Percentiles rank a stretch among this genome's conserved stretches.
phyloP scores from a whole-genome alignment of 2,797 vertebrate genomes.

The Leucoraja ocellata region DNA sequence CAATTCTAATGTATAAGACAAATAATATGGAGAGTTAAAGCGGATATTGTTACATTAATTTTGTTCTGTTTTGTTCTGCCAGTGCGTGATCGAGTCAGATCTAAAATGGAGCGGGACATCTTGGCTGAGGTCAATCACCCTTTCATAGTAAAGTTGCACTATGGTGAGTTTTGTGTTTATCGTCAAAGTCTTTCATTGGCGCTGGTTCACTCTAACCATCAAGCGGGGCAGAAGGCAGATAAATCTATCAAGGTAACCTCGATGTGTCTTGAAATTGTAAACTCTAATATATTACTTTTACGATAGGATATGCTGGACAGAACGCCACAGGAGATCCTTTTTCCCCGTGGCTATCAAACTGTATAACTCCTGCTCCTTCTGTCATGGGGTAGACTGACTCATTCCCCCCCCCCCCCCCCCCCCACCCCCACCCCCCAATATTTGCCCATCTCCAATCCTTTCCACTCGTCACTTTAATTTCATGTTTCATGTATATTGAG shows the following conservation, averaged over 20 bases:
- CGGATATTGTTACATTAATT: neutral
- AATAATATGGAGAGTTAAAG: neutral
- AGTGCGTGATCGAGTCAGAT: conserved; percentile 87
- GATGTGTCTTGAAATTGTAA: no score
- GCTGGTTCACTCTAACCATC: neutral
- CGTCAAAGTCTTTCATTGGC: neutral
- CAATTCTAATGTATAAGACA: neutral
- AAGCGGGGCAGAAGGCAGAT: neutral
- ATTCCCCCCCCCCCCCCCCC: no score
- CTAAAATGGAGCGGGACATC: conserved; percentile 94
- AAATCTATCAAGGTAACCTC: neutral
- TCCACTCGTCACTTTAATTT: no score
- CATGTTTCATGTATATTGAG: no score
- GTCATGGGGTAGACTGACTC: no score
- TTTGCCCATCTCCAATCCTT: no score
- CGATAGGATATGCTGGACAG: no score
- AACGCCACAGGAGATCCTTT: no score
- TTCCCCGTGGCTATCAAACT: no score
- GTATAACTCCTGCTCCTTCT: no score
- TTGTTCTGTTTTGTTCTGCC: conserved; percentile 42
- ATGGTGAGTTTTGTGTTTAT: conserved; percentile 64
- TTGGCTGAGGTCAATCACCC: conserved; percentile 92
- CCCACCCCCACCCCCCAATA: no score
- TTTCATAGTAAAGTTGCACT: conserved; percentile 91
- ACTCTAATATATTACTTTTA: neutral